phyloP scores from a whole-genome alignment of 1,140 invertebrate species.

The Stegodyphus mimosarum region DNA sequence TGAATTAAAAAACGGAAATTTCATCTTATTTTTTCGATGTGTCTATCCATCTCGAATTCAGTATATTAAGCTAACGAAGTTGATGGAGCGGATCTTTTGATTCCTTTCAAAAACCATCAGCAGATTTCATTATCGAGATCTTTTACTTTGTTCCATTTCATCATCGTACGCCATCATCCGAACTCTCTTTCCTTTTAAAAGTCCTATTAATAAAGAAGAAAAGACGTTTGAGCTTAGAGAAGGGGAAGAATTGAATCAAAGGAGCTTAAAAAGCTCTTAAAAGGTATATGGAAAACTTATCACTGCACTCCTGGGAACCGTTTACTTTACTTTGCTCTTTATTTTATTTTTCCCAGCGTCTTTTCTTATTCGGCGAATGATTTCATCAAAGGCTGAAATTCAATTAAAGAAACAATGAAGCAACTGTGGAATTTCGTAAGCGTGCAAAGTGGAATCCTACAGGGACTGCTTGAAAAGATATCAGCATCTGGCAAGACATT shows the following conservation, averaged over 20 bases:
- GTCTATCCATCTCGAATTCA: too few species aligned
- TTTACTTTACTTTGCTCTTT: constrained; percentile 6
- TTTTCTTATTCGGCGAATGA: background rate
- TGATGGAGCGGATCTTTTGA: too few species aligned
- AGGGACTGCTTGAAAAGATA: background rate
- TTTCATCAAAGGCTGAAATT: constrained; percentile 15
- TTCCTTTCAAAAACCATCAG: too few species aligned
- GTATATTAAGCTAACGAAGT: too few species aligned
- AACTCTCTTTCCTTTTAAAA: too few species aligned
- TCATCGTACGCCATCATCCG: too few species aligned
- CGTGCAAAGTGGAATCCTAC: background rate
- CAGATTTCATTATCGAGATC: background rate
- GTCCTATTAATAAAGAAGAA: too few species aligned
- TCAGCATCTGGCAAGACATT: too few species aligned
- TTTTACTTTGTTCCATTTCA: too few species aligned
- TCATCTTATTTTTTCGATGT: too few species aligned
- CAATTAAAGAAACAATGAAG: constrained; percentile 18
- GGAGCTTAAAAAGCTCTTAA: background rate
- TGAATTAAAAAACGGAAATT: too few species aligned
- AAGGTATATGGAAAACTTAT: background rate
- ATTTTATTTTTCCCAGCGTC: background rate
- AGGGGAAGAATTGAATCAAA: background rate
- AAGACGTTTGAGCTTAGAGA: background rate
- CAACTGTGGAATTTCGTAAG: background rate
- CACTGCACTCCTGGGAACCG: background rate